Evolutionary conservation across 2,113 vertebrate genomes (phyloP), one percentile per base, ranked within the genome.

Genomic region (Macrotus californicus): DNA sequence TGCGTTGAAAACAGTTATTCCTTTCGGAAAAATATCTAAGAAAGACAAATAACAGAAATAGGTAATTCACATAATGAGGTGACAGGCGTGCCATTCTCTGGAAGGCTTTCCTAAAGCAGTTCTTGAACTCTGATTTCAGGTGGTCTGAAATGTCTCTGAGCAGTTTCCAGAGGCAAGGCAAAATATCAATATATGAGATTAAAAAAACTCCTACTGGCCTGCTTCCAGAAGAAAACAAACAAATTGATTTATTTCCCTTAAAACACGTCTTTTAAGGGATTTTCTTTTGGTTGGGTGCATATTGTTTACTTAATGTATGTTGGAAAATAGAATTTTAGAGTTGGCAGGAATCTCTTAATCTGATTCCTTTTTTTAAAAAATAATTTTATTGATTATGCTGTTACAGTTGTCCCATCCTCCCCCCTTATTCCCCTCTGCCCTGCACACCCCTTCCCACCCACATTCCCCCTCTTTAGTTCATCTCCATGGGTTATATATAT

Each of bases 21-120:
- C 66, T 95, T 91, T 81, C 36, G 75, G 39, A 59, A 93, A 93
- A 93, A 29, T 80, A 48, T 48, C 70, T 31, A 11, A 93, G 87
- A 50, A 79, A 94, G 77, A 89, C 48, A 88, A 86, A 48, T 43
- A 67, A 64, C 31, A 76, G 39, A 82, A 36, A 10, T 19, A 59
- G 18, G 6, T 41, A 26, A 59, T 82, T 46, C 19, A 21, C 39
- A 54, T 31, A 86, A 64, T 56, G 43, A 83, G 10, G 56, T 14
- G 14, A 72, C 87, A 80, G 36, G 29, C 5, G 26, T 43, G 13
- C 39, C 48, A 72, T 24, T 69, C n/a, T 85, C 64, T 59, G 86
- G 54, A 72, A 91, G 43, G 31, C 2, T 73, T 34, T 86, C 39
- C 80, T 67, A 31, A 56, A 64, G 36, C 90, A 89, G 3, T 73